phyloP scores from a whole-genome alignment of 2,888 invertebrate genomes.

The Romanomermis culicivorax region DNA sequence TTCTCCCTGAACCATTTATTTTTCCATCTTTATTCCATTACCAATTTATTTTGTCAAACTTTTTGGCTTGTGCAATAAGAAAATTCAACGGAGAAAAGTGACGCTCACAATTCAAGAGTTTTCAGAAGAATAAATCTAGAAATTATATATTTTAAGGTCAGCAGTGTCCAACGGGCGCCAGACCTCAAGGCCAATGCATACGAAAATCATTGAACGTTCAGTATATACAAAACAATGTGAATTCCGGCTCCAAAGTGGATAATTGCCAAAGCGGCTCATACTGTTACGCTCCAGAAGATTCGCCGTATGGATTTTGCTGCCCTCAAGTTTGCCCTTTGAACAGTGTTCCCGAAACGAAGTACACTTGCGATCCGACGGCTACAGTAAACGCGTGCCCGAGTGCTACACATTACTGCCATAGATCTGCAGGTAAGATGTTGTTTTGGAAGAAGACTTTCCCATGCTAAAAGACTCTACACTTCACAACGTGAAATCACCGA shows the following conservation, averaged over 20 bases:
- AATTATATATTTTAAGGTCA: background rate
- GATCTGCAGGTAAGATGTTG: conserved; percentile 1
- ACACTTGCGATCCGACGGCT: background rate
- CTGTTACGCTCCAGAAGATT: background rate
- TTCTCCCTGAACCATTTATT: background rate
- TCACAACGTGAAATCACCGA: too few relatives aligned
- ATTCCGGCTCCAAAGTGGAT: background rate
- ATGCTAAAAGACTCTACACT: too few relatives aligned
- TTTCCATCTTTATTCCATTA: too few relatives aligned
- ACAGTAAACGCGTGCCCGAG: background rate
- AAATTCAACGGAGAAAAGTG: too few relatives aligned
- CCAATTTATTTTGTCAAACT: too few relatives aligned
- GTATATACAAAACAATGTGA: background rate
- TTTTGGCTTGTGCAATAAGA: too few relatives aligned
- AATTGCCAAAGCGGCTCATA: background rate
- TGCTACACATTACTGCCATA: conserved; percentile 7
- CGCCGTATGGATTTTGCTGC: background rate
- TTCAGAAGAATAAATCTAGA: too few relatives aligned
- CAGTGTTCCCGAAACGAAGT: background rate
- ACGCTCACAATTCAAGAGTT: too few relatives aligned
- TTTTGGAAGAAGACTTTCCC: too few relatives aligned
- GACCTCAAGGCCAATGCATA: background rate
- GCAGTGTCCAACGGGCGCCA: background rate
- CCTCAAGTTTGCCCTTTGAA: conserved; percentile 1
- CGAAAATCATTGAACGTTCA: background rate